These are phyloP conservation scores for Lumbricus terrestris DNA, from an alignment of 2,888 invertebrate genomes.

Conservation along the genomic window DNA sequence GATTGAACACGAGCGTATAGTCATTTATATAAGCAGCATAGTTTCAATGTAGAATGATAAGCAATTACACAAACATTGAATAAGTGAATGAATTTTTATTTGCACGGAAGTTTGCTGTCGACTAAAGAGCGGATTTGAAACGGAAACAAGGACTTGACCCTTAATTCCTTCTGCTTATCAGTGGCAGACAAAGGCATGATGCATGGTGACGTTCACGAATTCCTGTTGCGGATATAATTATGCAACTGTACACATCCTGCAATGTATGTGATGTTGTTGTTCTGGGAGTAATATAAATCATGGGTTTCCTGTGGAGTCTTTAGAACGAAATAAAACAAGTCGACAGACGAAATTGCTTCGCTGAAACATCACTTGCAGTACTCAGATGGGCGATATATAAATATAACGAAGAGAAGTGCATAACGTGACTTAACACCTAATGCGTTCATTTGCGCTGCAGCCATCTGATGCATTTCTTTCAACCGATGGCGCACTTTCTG, in stretches of 20 bases:
- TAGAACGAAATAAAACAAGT: not conserved
- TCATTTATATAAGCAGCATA: too few relatives aligned
- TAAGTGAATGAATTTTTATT: too few relatives aligned
- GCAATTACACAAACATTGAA: too few relatives aligned
- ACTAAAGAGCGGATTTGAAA: not conserved
- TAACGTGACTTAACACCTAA: not conserved
- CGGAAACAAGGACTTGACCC: not conserved
- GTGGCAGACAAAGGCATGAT: not conserved
- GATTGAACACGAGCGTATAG: not conserved
- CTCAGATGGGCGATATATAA: not conserved
- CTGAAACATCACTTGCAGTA: not conserved
- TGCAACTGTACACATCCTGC: not conserved
- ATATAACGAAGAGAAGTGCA: not conserved
- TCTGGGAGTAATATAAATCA: not conserved
- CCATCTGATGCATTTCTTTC: not conserved
- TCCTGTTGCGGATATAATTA: not conserved
- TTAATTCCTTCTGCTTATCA: too few relatives aligned
- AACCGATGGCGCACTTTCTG: not conserved
- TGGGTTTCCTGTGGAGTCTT: not conserved
- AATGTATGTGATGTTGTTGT: too few relatives aligned
- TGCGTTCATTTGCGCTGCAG: not conserved
- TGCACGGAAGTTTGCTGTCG: not conserved
- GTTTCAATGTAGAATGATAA: too few relatives aligned
- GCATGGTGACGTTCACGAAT: not conserved
- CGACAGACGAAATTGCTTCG: not conserved